Evolutionary conservation across 2,888 invertebrate genomes (phyloP), one percentile per base, ranked within the genome.

Genomic region (Archips xylosteana): DNA sequence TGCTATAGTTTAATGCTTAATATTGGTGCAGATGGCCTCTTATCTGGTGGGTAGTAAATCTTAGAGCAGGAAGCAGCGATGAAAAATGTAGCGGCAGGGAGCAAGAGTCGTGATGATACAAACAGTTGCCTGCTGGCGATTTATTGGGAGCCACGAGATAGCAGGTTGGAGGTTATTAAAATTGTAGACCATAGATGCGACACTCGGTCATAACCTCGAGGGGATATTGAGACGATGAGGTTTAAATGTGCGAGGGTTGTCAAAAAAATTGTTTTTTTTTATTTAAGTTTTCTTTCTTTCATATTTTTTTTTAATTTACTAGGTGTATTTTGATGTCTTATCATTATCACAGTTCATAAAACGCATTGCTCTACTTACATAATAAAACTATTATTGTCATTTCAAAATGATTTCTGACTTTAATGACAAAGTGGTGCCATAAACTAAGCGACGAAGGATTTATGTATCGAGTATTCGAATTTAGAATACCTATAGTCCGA

Each of bases 381-480:
- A 65, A 49, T 70, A 70, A 64, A 70, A 54, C 60, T 60, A 60
- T 73, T 69, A 63, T 74, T 69, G 65, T 36, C 64, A 34, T 65
- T 74, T 60, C 51, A 65, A 73, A 76, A 75, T 73, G 63, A 73
- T 74, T 70, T 65, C 74, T 70, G 70, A 74, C 74, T 70, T 42
- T 70, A 70, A 69, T 89, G 90, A 90, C 89, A 90, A 88, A 89
- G 86, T 91, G 88, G 86, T 85, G 86, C 86, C 87, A 85, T 83
- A 84, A 82, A 85, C 89, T 89, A 87, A 89, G 87, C 76, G 75
- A 81, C 84, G 88, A 86, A 87, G 82, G 87, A 91, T 92, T 92
- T 91, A 92, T 92, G 85, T 86, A 80, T 77, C 85, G 82, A 82
- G 82, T 80, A 81, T 83, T 88, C 85, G 88, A 90, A 92, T 90